Base-by-base conservation (phyloP, 2,888 invertebrate species). In the Drosophila mulleri region DNA sequence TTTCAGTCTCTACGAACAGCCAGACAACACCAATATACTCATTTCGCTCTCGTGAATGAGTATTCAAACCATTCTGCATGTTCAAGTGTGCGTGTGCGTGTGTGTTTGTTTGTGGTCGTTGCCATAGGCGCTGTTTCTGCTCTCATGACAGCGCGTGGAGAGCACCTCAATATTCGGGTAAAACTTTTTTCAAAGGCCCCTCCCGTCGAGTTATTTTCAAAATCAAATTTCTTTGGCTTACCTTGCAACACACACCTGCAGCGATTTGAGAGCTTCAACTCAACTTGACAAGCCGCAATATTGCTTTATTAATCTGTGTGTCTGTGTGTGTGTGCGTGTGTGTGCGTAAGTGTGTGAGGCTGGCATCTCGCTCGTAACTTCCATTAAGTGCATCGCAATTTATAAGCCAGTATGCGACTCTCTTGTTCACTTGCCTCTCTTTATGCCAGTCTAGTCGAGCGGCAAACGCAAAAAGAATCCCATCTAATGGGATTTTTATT, bases 301-400 rank as follows among this genome's bases (percentile, higher is more conserved):
- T 70, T 67, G 52, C 47, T 68, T 68, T 73, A 88, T 83, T 77
- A 79, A 82, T 85, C 73, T 80, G 44, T 32, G 2, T 58, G 29
- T 16, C 8, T 1, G 18, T 60, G 35, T 23, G 14, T 16, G 56
- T 18, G 39, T 26, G 41, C 7, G 64, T 18, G 14, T 16, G 56
- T 20, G 39, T 26, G 41, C 9, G 64, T 18, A n/a, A n/a, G 37
- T 20, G 44, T 16, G 39, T 32, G 39, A n/a, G 62, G 16, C 16
- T 20, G 37, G 7, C 11, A n/a, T 16, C 14, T 12, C n/a, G 39
- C 39, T 26, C 53, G 18, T 60, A 48, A 58, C 47, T 29, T 61
- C 41, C 35, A 16, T 23, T 54, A 32, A 42, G 23, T 64, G 48
- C 64, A 64, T 23, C 39, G 29, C 35, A 61, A 54, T 68, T 68